phyloP scores from a whole-genome alignment of 2,797 vertebrate species.

The Bovichtus variegatus region DNA sequence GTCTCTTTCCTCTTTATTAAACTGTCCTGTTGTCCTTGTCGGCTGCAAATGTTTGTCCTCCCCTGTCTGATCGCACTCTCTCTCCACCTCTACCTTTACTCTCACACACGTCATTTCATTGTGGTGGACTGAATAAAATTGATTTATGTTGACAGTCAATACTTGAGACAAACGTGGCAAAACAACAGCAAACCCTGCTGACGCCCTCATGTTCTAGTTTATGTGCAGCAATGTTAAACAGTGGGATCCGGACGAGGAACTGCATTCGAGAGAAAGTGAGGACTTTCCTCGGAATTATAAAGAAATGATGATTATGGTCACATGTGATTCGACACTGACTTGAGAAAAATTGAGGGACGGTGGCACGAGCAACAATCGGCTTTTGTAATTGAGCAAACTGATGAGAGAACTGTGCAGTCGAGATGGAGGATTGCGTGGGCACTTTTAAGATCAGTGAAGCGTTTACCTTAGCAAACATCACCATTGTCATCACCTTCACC shows the following conservation, averaged over 20 bases:
- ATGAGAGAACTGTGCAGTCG: slow-evolving; percentile 8
- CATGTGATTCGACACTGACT: slow-evolving; percentile 6
- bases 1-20: neutral
- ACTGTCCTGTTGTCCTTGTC: neutral
- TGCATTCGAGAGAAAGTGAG: neutral
- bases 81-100: neutral
- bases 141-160: slow-evolving; percentile 45
- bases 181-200: neutral
- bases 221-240: slow-evolving; percentile 26
- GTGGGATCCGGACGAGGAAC: neutral
- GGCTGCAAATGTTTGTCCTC: neutral
- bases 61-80: neutral
- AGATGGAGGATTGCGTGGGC: slow-evolving; percentile 4
- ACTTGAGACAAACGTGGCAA: slow-evolving; percentile 24
- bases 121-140: neutral
- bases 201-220: slow-evolving; percentile 2
- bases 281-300: neutral
- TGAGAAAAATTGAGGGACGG: neutral
- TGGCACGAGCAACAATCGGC: slow-evolving; percentile 21
- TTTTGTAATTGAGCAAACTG: slow-evolving; percentile 20
- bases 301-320: neutral
- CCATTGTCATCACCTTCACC: slow-evolving; percentile 4
- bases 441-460: neutral
- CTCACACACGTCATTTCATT: neutral
- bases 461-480: slow-evolving; percentile 1